These are phyloP conservation scores for Ramphastos sulfuratus DNA, from an alignment of 2,113 vertebrate species.

Conservation along the genomic window DNA sequence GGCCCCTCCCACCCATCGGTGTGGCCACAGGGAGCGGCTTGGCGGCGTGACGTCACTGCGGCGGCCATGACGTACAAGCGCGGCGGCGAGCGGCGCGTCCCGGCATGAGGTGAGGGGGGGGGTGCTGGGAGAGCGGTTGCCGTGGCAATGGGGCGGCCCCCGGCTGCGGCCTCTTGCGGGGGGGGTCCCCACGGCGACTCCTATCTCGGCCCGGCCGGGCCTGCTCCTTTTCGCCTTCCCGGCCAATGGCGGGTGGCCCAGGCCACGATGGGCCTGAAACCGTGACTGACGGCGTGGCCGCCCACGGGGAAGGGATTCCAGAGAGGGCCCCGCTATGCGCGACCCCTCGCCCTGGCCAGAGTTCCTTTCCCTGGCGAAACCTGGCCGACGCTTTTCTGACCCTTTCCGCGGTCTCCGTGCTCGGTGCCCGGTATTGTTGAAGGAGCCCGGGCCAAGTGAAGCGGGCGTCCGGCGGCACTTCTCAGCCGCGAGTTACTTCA, in stretches of 20 bases:
- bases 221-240: too few relatives aligned
- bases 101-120: slow-evolving; percentile 30
- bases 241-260: neutral
- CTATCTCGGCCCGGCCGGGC: too few relatives aligned
- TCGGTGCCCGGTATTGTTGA: too few relatives aligned
- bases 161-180: neutral
- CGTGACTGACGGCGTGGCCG: neutral
- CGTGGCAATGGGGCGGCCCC: neutral
- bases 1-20: neutral
- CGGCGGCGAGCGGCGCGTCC: neutral
- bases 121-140: neutral
- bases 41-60: too few relatives aligned
- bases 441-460: neutral
- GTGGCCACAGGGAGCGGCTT: too few relatives aligned
- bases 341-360: neutral
- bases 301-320: neutral
- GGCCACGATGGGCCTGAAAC: neutral
- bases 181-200: neutral
- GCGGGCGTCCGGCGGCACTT: neutral
- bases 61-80: neutral
- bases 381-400: too few relatives aligned
- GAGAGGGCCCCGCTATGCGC: neutral
- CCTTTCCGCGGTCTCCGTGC: too few relatives aligned
- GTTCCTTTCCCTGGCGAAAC: neutral
- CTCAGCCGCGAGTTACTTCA: rapidly evolving